Conservation (phyloP, 2,888 invertebrate genomes). For the Sturmia bella region DNA sequence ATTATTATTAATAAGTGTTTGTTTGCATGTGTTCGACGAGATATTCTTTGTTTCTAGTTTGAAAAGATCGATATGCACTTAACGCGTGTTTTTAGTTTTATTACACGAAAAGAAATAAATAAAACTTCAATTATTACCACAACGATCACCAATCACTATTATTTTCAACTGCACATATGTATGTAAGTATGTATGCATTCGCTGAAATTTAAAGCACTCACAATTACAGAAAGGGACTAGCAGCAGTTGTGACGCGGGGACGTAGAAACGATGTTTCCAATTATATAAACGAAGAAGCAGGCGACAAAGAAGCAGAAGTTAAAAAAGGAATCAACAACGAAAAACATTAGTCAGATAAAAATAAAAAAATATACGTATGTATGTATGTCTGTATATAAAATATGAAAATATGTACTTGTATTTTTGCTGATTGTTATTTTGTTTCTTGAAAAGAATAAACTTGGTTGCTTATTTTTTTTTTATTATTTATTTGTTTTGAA, state of each 20-base stretch:
- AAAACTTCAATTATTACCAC: conserved; percentile 34
- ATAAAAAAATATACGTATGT: conserved; percentile 32
- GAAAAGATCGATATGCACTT: conserved; percentile 31
- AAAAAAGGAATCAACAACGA: conserved; percentile 54
- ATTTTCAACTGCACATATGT: background rate
- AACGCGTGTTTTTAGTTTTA: conserved; percentile 45
- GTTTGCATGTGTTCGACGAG: no score
- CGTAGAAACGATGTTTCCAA: conserved; percentile 38
- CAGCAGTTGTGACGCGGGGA: conserved; percentile 32
- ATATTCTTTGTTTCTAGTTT: no score
- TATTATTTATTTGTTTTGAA: conserved; percentile 36
- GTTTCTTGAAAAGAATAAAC: conserved; percentile 52
- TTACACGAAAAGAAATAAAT: conserved; percentile 20
- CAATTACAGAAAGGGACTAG: conserved; percentile 37
- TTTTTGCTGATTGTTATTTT: conserved; percentile 59
- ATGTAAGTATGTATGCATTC: no score
- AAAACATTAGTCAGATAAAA: conserved; percentile 36
- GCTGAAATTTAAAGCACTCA: conserved; percentile 22
- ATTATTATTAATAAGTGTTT: no score
- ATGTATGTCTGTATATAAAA: no score
- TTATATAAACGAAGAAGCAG: conserved; percentile 48
- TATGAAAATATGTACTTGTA: conserved; percentile 39
- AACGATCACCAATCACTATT: conserved; percentile 50
- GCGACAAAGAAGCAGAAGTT: conserved; percentile 25
- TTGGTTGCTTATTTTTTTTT: conserved; percentile 51